Evolutionary conservation across 2,888 invertebrate genomes (phyloP), one percentile per base, ranked within the genome.

Genomic region (Agriopis leucophaearia): DNA sequence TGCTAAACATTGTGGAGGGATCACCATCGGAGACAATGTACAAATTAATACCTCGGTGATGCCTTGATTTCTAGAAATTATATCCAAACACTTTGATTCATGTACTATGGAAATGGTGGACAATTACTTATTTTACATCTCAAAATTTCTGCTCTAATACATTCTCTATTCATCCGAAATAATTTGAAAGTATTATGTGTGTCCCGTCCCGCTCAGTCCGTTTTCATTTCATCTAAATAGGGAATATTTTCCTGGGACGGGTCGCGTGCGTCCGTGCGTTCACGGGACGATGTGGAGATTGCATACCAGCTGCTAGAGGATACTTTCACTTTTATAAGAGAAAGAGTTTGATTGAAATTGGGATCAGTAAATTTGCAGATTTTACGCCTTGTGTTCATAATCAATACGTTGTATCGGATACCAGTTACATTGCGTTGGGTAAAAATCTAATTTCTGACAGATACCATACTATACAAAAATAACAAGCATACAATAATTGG

Each of bases 181-280:
- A 36, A 51, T 8, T 36, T 27, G 12, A 36, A 51, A 36, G 8
- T 35, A 51, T 27, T 27, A 27, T 27, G 27, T 35, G 35, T 35
- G 51, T 15, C n/a, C 35, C 35, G 18, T 27, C 18, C 48, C 9
- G 47, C 0, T 18, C 13, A 51, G 13, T 9, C 35, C 35, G 35
- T 2, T 51, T n/a, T 51, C 51, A 36, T 51, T 36, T 51, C 51
- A 2, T 51, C 13, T 51, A 35, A 51, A 51, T 36, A n/a, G 36
- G 35, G 12, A n/a, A 36, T n/a, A 36, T 9, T 51, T 7, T 15
- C 18, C 48, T 12, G 48, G 48, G 5, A 15, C n/a, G n/a, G 35
- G 51, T 36, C 51, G 51, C 51, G 51, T n/a, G 51, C 35, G 51
- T 35, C 36, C 35, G 51, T 51, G 51, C 51, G 51, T 51, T 8